A percentile compares a stretch with the other conserved stretches of the same genome.
These are phyloP conservation scores for Hydrocynus forskahlii DNA, from an alignment of 2,797 vertebrate genomes.

Conservation along the genomic window DNA sequence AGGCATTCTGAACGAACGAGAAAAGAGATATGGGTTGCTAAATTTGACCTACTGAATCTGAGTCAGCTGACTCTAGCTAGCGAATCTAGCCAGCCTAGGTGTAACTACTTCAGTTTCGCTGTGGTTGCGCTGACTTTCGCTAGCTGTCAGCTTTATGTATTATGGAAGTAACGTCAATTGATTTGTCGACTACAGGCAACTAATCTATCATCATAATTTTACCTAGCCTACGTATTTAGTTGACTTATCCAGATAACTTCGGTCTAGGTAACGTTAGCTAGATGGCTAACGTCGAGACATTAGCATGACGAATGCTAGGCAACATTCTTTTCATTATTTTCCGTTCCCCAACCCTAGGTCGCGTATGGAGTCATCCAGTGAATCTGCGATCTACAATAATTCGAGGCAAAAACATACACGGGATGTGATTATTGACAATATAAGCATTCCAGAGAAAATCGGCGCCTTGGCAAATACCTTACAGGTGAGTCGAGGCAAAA, in stretches of 20 bases:
- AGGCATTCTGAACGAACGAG: too few species aligned
- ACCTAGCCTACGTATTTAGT: background rate
- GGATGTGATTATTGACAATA: conserved; percentile 44
- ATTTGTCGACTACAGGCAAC: background rate
- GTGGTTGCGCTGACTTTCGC: background rate
- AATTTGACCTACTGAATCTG: background rate
- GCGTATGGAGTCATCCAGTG: conserved; percentile 88
- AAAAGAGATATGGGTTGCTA: background rate
- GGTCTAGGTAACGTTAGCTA: background rate
- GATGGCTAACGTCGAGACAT: background rate
- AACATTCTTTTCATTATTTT: background rate
- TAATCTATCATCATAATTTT: background rate
- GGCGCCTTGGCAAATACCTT: conserved; percentile 88
- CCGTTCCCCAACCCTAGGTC: background rate
- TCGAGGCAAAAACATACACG: conserved; percentile 57
- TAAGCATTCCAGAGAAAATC: conserved; percentile 87
- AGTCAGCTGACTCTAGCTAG: background rate
- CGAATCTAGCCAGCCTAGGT: background rate
- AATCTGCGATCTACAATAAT: conserved; percentile 80
- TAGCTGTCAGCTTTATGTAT: background rate
- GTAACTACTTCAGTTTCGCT: background rate
- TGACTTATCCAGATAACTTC: background rate
- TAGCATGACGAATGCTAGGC: background rate
- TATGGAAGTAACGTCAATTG: background rate
- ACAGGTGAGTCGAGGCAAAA: conserved; percentile 77